These are phyloP conservation scores for Protonibea diacanthus DNA, from an alignment of 2,797 vertebrate genomes.

Conservation along the genomic window DNA sequence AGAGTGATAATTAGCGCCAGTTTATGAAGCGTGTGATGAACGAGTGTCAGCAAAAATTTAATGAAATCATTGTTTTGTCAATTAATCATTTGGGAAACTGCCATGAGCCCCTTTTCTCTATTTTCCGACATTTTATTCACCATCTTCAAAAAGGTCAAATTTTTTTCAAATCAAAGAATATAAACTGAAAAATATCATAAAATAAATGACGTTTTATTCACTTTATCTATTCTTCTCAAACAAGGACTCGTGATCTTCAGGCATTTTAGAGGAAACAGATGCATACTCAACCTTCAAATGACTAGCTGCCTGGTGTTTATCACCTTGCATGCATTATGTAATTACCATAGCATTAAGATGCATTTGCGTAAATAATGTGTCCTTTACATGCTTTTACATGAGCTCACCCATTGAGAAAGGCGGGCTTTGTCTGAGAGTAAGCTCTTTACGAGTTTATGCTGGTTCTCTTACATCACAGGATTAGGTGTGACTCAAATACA, in stretches of 20 bases:
- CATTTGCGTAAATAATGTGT: slow-evolving; percentile 39
- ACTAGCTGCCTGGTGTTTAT: not conserved
- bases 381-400: slow-evolving; percentile 48
- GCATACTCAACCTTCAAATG: slow-evolving; percentile 9
- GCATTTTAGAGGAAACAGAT: not conserved
- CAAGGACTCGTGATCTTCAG: too few species aligned
- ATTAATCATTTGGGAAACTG: too few species aligned
- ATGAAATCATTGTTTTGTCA: too few species aligned
- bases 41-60: too few species aligned
- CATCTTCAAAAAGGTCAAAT: not conserved
- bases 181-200: not conserved
- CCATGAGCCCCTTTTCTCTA: too few species aligned
- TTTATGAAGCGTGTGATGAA: not conserved
- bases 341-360: slow-evolving; percentile 25
- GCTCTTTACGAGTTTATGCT: slow-evolving; percentile 73
- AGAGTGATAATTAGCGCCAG: not conserved
- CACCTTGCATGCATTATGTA: slow-evolving; percentile 13
- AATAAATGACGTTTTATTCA: not conserved
- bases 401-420: slow-evolving; percentile 49
- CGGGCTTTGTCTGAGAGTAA: slow-evolving; percentile 69
- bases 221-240: too few species aligned
- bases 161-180: not conserved
- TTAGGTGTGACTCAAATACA: slow-evolving; percentile 63
- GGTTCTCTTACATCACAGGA: slow-evolving; percentile 75
- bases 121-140: not conserved